Base-by-base conservation (phyloP, 2,888 invertebrate genomes). In the Dasypolia templi region DNA sequence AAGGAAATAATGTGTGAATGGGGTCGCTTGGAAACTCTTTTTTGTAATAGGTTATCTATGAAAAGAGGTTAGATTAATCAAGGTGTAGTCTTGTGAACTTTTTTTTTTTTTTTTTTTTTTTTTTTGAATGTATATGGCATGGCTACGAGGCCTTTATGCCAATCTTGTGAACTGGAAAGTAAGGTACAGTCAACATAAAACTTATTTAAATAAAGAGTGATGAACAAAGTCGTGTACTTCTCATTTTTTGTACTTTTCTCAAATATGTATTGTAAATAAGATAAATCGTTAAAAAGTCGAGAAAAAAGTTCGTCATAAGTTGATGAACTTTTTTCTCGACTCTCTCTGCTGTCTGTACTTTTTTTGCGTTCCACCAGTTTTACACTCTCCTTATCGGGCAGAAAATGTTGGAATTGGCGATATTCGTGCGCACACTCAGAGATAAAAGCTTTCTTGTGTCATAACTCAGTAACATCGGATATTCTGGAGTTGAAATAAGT, bases 361-460 rank as follows among this genome's bases (percentile, higher is more conserved):
- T 64, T 72, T 78, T 72, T 65, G 26, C 32, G 2, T 63, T 63
- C 53, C 64, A 32, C 19, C 62, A 63, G 29, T 73, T 63, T 69
- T 22, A 58, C 49, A 39, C 7, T 67, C 67, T 61, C 17, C 39
- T 26, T 58, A 58, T 73, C 14, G 65, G 29, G 74, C 66, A 63
- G 61, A 39, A 39, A 39, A 39, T 39, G 39, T 9, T 39, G 39
- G 75, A 72, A 71, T 77, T 58, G 76, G 51, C 64, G 73, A 76
- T 77, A 80, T 81, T 83, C 71, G 70, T 72, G 78, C 81, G 86
- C 87, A 90, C 86, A 83, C 88, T 85, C 84, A 69, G 89, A 90
- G 92, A 91, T 93, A 93, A 93, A 93, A 93, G 93, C 92, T 89
- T 93, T 93, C 89, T 88, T 91, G 89, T 93, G 93, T 93, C 91